These are phyloP conservation scores for Buphagus erythrorhynchus DNA, from an alignment of 2,797 vertebrate genomes.

Conservation along the genomic window DNA sequence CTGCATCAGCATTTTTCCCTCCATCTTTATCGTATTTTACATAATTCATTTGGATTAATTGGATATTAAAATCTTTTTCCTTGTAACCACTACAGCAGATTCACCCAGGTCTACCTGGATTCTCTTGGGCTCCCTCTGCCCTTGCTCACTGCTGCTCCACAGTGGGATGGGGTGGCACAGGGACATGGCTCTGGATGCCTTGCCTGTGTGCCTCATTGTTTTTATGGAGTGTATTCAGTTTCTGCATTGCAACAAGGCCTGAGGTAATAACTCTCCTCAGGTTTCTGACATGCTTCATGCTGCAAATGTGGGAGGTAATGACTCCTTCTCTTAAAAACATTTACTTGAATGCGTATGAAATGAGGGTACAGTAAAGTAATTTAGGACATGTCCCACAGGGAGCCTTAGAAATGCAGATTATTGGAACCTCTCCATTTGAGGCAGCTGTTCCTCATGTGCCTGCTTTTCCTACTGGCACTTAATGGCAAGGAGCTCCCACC, in stretches of 20 bases:
- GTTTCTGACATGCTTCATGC: background rate
- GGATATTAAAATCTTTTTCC: background rate
- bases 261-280: background rate
- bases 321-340: background rate
- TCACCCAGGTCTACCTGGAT: background rate
- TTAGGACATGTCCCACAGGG: background rate
- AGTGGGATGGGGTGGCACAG: background rate
- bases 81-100: background rate
- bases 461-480: background rate
- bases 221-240: background rate
- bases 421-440: background rate
- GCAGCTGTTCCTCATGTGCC: background rate
- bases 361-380: background rate
- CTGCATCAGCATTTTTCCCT: slow-evolving; percentile 32
- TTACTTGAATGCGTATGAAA: background rate
- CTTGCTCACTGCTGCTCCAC: background rate
- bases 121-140: background rate
- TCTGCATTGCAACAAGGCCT: background rate
- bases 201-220: background rate
- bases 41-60: slow-evolving; percentile 47
- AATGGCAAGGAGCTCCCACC: background rate
- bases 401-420: background rate
- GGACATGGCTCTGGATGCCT: background rate
- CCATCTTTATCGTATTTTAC: slow-evolving; percentile 9
- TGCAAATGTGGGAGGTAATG: background rate